These are phyloP conservation scores for Cerastoderma edule DNA, from an alignment of 2,888 invertebrate genomes.

Conservation along the genomic window DNA sequence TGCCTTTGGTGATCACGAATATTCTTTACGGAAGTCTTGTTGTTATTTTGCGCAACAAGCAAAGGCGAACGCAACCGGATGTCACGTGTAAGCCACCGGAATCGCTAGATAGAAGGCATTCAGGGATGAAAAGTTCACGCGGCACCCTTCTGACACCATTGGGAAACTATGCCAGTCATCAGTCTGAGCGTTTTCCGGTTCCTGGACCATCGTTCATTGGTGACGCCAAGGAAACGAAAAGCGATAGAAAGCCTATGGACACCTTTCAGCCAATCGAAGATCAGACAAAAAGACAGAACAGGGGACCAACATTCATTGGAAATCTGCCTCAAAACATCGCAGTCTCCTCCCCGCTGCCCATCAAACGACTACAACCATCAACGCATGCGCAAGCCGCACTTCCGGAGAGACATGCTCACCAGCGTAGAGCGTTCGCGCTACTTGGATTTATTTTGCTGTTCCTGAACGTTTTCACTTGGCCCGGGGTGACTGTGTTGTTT, in stretches of 20 bases:
- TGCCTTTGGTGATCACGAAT: conserved; percentile 17
- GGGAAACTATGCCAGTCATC: neutral
- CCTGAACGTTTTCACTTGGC: conserved; percentile 23
- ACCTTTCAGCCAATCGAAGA: neutral
- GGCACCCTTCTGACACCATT: too few species aligned
- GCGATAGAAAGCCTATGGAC: neutral
- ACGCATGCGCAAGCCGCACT: neutral
- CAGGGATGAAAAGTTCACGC: too few species aligned
- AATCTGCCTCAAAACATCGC: neutral
- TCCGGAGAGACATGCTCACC: neutral
- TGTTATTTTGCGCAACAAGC: neutral
- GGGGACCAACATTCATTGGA: neutral
- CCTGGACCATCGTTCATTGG: neutral
- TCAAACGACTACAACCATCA: neutral
- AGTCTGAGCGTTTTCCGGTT: too few species aligned
- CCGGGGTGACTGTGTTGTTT: conserved; percentile 4
- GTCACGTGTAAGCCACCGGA: neutral
- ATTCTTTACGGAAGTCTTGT: neutral
- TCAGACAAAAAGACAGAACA: neutral
- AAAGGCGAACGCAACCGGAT: neutral
- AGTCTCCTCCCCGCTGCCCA: too few species aligned
- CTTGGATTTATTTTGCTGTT: conserved; percentile 14
- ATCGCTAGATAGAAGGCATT: too few species aligned
- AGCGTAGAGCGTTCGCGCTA: conserved; percentile 18
- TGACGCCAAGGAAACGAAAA: neutral